phyloP scores from a whole-genome alignment of 2,888 invertebrate species.

The Anodontia alba region DNA sequence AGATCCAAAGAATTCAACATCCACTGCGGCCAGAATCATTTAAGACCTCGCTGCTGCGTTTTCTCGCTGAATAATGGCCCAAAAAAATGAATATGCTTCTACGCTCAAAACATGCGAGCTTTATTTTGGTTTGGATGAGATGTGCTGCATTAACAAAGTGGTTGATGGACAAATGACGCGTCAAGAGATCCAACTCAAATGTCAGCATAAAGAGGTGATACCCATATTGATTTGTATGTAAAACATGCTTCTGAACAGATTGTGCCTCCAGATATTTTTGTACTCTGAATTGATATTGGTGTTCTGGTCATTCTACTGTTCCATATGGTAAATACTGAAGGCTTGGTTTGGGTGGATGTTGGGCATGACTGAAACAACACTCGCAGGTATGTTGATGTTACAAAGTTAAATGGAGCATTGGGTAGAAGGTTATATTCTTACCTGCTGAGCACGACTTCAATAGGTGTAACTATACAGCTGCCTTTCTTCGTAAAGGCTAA shows the following conservation, averaged over 20 bases:
- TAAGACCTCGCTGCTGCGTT: slow-evolving; percentile 27
- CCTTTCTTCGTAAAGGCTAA: slow-evolving; percentile 22
- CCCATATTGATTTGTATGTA: slow-evolving; percentile 14
- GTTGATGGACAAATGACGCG: neutral
- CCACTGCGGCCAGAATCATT: slow-evolving; percentile 39
- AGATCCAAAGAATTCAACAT: slow-evolving; percentile 7
- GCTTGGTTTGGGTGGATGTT: neutral
- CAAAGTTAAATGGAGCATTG: neutral
- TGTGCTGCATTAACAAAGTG: neutral
- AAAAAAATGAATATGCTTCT: neutral
- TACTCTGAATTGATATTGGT: no score
- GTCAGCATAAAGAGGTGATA: slow-evolving; percentile 38
- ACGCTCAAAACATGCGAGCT: slow-evolving; percentile 1
- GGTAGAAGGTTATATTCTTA: neutral
- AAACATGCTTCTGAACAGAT: no score
- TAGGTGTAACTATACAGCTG: no score
- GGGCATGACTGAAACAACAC: neutral
- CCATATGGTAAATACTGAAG: neutral
- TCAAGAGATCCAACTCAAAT: neutral
- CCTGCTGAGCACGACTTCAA: slow-evolving; percentile 25
- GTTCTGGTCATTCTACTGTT: neutral
- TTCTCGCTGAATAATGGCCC: slow-evolving; percentile 36
- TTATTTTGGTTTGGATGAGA: slow-evolving; percentile 26
- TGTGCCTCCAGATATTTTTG: neutral
- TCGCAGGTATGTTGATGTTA: neutral